Percentiles rank a stretch among this genome's conserved stretches.
These are phyloP conservation scores for Hirtodrosophila cameraria DNA, from an alignment of 2,888 invertebrate species.

Conservation along the genomic window DNA sequence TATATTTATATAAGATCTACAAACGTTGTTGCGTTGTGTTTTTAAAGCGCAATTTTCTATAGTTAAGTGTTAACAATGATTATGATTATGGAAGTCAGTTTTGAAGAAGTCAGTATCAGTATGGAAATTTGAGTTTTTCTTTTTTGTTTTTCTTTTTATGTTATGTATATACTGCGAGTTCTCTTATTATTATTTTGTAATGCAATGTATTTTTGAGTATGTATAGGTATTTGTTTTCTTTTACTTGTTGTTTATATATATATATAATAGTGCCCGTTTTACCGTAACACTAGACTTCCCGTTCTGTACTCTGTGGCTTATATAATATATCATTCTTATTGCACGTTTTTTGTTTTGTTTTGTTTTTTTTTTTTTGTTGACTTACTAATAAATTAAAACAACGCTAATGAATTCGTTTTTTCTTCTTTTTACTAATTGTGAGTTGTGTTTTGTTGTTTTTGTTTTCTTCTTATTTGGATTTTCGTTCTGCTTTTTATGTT, in stretches of 20 bases:
- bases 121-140: constrained; percentile 54
- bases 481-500: constrained; percentile 22
- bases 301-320: constrained; percentile 45
- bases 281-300: constrained; percentile 45
- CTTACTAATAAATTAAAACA: constrained; percentile 77
- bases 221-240: constrained; percentile 57
- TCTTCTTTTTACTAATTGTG: constrained; percentile 63
- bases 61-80: constrained; percentile 79
- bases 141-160: constrained; percentile 20
- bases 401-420: constrained; percentile 73
- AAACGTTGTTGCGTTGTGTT: constrained; percentile 32
- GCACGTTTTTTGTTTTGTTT: constrained; percentile 28
- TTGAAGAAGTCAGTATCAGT: constrained; percentile 44
- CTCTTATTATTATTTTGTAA: constrained; percentile 53
- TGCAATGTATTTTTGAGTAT: constrained; percentile 69
- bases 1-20: constrained; percentile 19
- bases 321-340: constrained; percentile 56
- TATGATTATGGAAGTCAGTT: constrained; percentile 77
- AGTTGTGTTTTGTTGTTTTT: constrained; percentile 32
- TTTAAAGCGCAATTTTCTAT: constrained; percentile 74
- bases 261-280: constrained; percentile 39
- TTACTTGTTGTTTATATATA: constrained; percentile 26
- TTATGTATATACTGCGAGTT: constrained; percentile 57
- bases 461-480: constrained; percentile 17
- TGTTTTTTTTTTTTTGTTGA: constrained; percentile 38